These are phyloP conservation scores for Acanthiza pusilla DNA, from an alignment of 2,797 vertebrate species.

Conservation along the genomic window DNA sequence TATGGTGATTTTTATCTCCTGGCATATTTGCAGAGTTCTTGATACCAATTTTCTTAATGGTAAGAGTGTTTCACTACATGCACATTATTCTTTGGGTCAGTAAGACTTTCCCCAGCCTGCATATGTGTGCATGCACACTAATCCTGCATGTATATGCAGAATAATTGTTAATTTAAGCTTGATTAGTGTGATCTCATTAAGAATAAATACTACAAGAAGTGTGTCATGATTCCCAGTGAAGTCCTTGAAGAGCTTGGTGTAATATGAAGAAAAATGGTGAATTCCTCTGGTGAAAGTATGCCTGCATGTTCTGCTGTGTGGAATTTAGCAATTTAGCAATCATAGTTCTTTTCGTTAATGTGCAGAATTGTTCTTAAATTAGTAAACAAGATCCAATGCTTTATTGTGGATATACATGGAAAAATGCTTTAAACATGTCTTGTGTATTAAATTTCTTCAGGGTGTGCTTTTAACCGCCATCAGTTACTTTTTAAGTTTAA, in stretches of 20 bases:
- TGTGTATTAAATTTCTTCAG: neutral
- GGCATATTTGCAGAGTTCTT: neutral
- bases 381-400: neutral
- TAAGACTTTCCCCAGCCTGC: neutral
- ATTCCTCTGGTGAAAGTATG: neutral
- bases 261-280: neutral
- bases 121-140: neutral
- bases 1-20: slow-evolving; percentile 28
- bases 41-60: neutral
- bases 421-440: neutral
- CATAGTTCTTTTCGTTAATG: neutral
- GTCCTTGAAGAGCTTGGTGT: neutral
- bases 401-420: neutral
- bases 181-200: slow-evolving; percentile 23
- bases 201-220: slow-evolving; percentile 20
- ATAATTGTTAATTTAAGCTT: slow-evolving; percentile 23
- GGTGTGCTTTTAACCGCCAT: neutral
- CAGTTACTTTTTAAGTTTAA: slow-evolving; percentile 18
- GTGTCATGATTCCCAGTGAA: slow-evolving; percentile 2
- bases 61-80: neutral
- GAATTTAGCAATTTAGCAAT: neutral
- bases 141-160: neutral
- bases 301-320: neutral
- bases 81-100: neutral
- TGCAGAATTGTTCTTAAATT: neutral